phyloP scores from a whole-genome alignment of 2,113 vertebrate species.

The Rallus limicola region DNA sequence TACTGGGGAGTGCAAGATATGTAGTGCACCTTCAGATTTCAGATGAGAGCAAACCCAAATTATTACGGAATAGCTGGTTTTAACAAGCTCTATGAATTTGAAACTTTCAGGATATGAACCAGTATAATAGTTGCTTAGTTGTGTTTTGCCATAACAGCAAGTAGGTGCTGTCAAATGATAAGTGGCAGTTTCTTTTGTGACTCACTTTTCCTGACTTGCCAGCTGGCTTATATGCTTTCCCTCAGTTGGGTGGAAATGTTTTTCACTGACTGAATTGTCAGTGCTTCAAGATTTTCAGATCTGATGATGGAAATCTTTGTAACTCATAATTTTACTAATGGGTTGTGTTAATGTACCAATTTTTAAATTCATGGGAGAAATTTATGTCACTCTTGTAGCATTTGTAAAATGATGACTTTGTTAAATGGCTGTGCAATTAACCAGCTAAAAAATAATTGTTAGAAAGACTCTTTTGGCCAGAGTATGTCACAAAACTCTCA shows the following conservation, averaged over 20 bases:
- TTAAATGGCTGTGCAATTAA: conserved; percentile 77
- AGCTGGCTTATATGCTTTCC: conserved; percentile 46
- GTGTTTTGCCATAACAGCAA: conserved; percentile 62
- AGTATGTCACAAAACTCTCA: conserved; percentile 56
- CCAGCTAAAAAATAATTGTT: conserved; percentile 71
- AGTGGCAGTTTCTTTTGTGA: conserved; percentile 64
- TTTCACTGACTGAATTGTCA: conserved; percentile 60
- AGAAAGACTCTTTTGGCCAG: conserved; percentile 71
- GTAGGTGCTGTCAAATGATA: conserved; percentile 66
- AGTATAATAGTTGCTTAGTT: conserved; percentile 54
- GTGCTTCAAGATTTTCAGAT: conserved; percentile 42
- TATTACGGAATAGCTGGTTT: conserved; percentile 16
- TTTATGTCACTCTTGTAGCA: conserved; percentile 67
- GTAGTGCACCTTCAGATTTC: background rate
- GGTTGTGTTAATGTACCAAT: conserved; percentile 40
- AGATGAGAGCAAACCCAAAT: background rate
- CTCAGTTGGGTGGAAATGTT: conserved; percentile 48
- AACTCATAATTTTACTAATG: conserved; percentile 67
- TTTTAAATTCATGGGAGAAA: conserved; percentile 66
- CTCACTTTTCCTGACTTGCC: conserved; percentile 39
- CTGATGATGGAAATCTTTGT: conserved; percentile 49
- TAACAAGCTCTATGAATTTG: background rate
- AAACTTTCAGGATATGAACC: conserved; percentile 34
- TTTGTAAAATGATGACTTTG: conserved; percentile 73
- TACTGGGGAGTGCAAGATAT: background rate